A percentile compares a stretch with the other conserved stretches of the same genome.
Evolutionary conservation across 1,140 invertebrate genomes (phyloP).

Genomic region (Camponotus pennsylvanicus): DNA sequence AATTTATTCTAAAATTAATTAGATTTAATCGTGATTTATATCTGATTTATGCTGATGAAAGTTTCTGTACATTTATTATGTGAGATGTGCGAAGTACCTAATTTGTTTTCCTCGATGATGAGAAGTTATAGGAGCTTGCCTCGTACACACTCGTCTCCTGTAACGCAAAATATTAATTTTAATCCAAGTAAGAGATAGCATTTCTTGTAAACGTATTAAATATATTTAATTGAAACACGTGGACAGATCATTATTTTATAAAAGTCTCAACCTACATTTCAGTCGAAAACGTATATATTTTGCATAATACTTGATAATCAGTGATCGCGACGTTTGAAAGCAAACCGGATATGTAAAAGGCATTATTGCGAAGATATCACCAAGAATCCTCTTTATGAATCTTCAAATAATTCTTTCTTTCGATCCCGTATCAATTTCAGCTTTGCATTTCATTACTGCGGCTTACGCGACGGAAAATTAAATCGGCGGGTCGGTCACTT

Average conservation of each 20-base stretch:
- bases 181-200: not conserved
- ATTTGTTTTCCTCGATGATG: constrained; percentile 76
- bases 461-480: constrained; percentile 56
- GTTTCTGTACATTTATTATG: not conserved
- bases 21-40: too few species aligned
- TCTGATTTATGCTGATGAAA: not conserved
- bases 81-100: constrained; percentile 76
- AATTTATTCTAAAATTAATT: too few species aligned
- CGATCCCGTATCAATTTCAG: not conserved
- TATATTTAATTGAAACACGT: not conserved
- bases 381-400: not conserved
- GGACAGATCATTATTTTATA: too few species aligned
- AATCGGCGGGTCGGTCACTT: constrained; percentile 65
- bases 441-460: constrained; percentile 58
- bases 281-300: not conserved
- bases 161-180: constrained; percentile 54
- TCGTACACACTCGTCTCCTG: constrained; percentile 81
- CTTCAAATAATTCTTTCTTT: constrained; percentile 29
- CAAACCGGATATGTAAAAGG: not conserved
- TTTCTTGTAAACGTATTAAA: not conserved
- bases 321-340: not conserved
- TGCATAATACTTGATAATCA: not conserved
- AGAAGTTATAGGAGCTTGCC: constrained; percentile 64
- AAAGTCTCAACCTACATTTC: too few species aligned
- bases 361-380: not conserved